phyloP scores from a whole-genome alignment of 2,113 vertebrate species.

The Dissostichus mawsoni region DNA sequence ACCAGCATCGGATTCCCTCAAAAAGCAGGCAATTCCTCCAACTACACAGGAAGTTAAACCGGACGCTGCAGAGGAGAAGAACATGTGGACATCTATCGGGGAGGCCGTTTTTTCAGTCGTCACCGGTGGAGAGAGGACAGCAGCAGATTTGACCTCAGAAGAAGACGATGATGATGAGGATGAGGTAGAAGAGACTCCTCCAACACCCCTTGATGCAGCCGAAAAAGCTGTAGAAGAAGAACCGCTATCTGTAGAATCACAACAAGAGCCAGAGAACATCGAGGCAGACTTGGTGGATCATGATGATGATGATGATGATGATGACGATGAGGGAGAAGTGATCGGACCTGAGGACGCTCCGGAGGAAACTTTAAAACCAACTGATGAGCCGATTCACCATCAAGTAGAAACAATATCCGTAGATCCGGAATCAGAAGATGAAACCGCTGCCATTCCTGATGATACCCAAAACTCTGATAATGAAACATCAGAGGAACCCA shows the following conservation, averaged over 20 bases:
- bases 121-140: constrained; percentile 65
- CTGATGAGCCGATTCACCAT: constrained; percentile 16
- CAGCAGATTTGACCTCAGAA: constrained; percentile 46
- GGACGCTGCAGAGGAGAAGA: constrained; percentile 51
- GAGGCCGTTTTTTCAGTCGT: constrained; percentile 81
- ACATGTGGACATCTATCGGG: constrained; percentile 68
- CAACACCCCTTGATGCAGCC: constrained; percentile 32
- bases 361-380: constrained; percentile 38
- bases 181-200: constrained; percentile 53
- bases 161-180: constrained; percentile 51
- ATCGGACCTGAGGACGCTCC: background rate
- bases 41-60: constrained; percentile 55
- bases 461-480: constrained; percentile 13
- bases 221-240: constrained; percentile 9
- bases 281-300: constrained; percentile 39
- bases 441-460: background rate
- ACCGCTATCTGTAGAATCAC: constrained; percentile 17
- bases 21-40: constrained; percentile 67
- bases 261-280: constrained; percentile 26
- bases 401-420: constrained; percentile 17
- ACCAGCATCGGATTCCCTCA: constrained; percentile 26
- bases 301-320: constrained; percentile 14
- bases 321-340: constrained; percentile 26
- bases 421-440: background rate
- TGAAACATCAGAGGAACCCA: constrained; percentile 23